Base-by-base conservation (phyloP, 2,888 invertebrate genomes). In the Junonia oenone region DNA sequence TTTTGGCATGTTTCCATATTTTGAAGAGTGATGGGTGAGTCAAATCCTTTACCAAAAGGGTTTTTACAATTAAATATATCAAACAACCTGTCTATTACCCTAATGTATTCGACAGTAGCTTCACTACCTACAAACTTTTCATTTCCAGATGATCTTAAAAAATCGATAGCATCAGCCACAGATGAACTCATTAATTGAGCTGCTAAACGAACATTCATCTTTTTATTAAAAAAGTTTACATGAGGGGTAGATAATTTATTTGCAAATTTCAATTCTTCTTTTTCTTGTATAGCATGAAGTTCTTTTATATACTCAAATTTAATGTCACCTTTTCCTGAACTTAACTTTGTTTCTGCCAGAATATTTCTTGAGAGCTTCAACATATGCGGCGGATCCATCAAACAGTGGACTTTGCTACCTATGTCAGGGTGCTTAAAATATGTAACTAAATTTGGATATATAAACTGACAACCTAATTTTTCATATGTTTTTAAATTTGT, bases 111-210 rank as follows among this genome's bases (percentile, higher is more conserved):
- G 2, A 35, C 45, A 33, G 22, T 51, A 5, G 51, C 51, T 15
- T 51, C 51, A 22, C 26, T 35, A 9, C 51, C 45, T 6, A 4
- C 6, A 51, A 51, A 45, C 6, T n/a, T 6, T 6, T 4, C 11
- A 29, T 29, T 11, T 8, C 29, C 29, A 29, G 9, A 11, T 29
- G 8, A 11, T 6, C 9, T 11, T 27, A 49, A 38, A 26, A 38
- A 38, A 11, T 49, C 49, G 9, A 49, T 49, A 13, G 49, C 49
- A 38, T 49, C 49, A 37, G 38, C 49, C 11, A 49, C 49, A 6
- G 49, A 49, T 15, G 37, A 38, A 26, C 45, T 45, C 11, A 45
- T 9, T 14, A 27, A 13, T 19, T 49, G 49, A 14, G 49, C 49
- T 2, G 49, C n/a, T n/a, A n/a, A n/a, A n/a, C n/a, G n/a, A n/a